Conservation (phyloP, 2,888 invertebrate species). For the Euproctis similis region DNA sequence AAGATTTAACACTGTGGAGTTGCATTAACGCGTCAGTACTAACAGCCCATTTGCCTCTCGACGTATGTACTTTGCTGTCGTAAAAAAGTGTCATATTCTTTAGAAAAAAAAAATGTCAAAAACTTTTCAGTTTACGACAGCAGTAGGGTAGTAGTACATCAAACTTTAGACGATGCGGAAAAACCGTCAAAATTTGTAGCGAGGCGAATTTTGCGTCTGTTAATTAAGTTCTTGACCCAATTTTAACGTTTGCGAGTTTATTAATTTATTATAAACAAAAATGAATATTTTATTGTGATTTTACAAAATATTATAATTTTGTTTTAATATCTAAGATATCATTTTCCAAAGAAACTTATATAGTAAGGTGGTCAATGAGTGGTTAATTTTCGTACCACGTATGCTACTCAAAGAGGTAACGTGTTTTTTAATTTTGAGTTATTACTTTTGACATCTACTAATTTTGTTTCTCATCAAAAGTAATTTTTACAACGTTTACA, state of each 20-base stretch:
- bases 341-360: too few species aligned
- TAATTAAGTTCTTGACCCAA: constrained; percentile 1
- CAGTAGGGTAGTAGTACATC: not conserved
- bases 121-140: constrained; percentile 2
- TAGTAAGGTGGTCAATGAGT: too few species aligned
- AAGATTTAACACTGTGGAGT: constrained; percentile 2
- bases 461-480: too few species aligned
- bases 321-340: too few species aligned
- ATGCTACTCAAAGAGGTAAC: too few species aligned
- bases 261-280: too few species aligned
- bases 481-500: too few species aligned
- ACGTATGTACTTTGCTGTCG: constrained; percentile 1
- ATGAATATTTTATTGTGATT: too few species aligned
- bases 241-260: constrained; percentile 1
- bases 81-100: constrained; percentile 2
- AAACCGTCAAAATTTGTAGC: not conserved
- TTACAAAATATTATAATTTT: too few species aligned
- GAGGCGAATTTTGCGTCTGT: not conserved
- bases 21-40: constrained; percentile 3
- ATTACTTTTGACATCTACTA: too few species aligned
- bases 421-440: too few species aligned
- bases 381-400: too few species aligned
- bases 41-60: constrained; percentile 4
- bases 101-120: not conserved
- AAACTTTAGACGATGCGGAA: not conserved